Evolutionary conservation across 2,113 vertebrate genomes (phyloP).

Genomic region (Melanerpes formicivorus): DNA sequence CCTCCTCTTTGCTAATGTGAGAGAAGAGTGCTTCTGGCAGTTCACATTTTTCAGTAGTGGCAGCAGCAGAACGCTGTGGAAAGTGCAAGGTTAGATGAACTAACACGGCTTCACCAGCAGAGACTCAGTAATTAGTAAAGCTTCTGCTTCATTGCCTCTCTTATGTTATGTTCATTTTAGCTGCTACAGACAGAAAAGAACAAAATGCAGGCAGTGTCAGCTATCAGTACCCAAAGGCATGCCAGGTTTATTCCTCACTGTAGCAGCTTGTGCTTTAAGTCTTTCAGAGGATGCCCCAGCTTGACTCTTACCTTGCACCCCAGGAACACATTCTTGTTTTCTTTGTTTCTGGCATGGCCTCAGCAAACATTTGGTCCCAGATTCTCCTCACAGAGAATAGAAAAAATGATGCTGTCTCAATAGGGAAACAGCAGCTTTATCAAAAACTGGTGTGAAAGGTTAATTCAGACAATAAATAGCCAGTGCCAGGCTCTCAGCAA

Average conservation of each 20-base stretch:
- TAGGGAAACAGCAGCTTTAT: background rate
- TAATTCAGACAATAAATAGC: background rate
- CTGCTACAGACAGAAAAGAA: background rate
- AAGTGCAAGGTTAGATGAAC: background rate
- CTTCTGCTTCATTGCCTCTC: conserved; percentile 13
- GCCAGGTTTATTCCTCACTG: background rate
- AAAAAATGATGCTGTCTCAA: conserved; percentile 5
- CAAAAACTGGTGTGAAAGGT: conserved; percentile 30
- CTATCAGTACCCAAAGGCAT: background rate
- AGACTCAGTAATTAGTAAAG: conserved; percentile 12
- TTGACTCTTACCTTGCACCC: conserved; percentile 28
- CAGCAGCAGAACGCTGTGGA: background rate
- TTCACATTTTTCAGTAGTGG: background rate
- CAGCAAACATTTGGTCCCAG: background rate
- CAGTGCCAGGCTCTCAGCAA: background rate
- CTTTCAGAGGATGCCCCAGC: background rate
- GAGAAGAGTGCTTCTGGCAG: background rate
- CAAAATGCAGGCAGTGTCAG: background rate
- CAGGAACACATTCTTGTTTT: background rate
- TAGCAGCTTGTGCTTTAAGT: background rate
- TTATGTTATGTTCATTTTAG: background rate
- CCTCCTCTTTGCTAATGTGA: background rate
- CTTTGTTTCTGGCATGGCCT: background rate
- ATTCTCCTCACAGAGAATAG: background rate
- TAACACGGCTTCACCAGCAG: background rate